Conservation (phyloP, 2,797 vertebrate genomes). For the Parambassis ranga region DNA sequence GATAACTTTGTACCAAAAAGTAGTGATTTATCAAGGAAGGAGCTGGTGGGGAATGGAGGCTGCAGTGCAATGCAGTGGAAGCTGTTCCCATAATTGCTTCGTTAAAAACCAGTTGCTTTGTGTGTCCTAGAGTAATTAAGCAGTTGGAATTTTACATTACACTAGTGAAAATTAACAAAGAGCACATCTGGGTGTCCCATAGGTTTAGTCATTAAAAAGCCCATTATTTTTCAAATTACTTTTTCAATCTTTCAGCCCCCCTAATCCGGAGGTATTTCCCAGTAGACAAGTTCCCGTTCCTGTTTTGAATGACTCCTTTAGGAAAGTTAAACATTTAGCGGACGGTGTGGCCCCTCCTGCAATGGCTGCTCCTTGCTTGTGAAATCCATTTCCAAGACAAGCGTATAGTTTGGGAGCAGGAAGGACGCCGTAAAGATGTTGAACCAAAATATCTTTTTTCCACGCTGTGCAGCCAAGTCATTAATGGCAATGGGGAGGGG, state of each 20-base stretch:
- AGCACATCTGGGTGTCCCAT: constrained; percentile 89
- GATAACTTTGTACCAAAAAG: constrained; percentile 63
- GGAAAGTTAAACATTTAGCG: constrained; percentile 83
- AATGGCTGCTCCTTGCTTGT: constrained; percentile 61
- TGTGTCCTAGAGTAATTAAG: constrained; percentile 89
- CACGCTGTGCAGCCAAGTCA: constrained; percentile 15
- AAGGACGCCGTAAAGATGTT: constrained; percentile 47
- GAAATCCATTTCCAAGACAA: constrained; percentile 72
- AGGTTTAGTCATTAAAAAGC: constrained; percentile 92
- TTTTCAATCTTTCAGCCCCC: constrained; percentile 88
- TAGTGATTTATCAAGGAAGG: constrained; percentile 58
- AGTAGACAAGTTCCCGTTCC: constrained; percentile 81
- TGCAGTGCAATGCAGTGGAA: constrained; percentile 67
- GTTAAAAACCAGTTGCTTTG: constrained; percentile 87
- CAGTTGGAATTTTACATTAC: constrained; percentile 89
- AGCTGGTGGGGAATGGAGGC: constrained; percentile 64
- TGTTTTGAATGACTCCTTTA: constrained; percentile 84
- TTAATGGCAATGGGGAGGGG: constrained; percentile 13
- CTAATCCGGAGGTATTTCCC: constrained; percentile 89
- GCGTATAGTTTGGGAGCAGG: constrained; percentile 44
- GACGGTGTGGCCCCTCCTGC: constrained; percentile 73
- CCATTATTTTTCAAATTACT: constrained; percentile 93
- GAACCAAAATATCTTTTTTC: constrained; percentile 42
- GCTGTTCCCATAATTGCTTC: constrained; percentile 82
- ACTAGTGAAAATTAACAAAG: constrained; percentile 90